A percentile compares a stretch with the other conserved stretches of the same genome.
These are phyloP conservation scores for Dasyprocta punctata DNA, from an alignment of 2,113 vertebrate species.

Conservation along the genomic window DNA sequence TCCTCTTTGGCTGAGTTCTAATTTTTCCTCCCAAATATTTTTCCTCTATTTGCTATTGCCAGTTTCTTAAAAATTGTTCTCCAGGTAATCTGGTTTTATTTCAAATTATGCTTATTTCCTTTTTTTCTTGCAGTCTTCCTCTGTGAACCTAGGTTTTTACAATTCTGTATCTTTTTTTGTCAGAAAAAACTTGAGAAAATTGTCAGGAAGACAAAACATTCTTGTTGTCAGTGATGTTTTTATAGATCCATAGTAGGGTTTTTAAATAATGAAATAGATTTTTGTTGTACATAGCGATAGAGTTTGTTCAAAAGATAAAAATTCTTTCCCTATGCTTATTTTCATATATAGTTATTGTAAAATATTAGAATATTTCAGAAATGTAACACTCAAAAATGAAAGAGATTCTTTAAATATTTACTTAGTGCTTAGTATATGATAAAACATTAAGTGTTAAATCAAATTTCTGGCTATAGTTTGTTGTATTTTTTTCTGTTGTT, in stretches of 20 bases:
- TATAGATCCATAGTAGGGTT: slow-evolving; percentile 1
- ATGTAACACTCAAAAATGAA: slow-evolving; percentile 11
- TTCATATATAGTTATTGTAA: background rate
- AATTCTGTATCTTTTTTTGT: background rate
- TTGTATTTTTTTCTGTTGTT: background rate
- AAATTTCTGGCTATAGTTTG: background rate
- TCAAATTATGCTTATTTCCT: background rate
- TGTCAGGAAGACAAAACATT: background rate
- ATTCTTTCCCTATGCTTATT: background rate
- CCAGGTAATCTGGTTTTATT: background rate
- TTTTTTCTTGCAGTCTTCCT: background rate
- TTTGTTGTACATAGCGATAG: background rate
- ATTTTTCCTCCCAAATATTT: background rate
- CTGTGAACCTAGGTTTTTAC: background rate
- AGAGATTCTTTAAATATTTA: slow-evolving; percentile 13
- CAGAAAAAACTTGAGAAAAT: background rate
- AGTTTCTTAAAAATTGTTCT: slow-evolving; percentile 19
- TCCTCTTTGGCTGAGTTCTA: background rate
- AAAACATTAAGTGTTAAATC: background rate
- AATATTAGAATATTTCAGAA: background rate
- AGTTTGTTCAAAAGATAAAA: slow-evolving; percentile 26
- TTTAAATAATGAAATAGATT: slow-evolving; percentile 3
- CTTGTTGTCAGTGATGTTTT: slow-evolving; percentile 29
- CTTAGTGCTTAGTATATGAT: background rate
- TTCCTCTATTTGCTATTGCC: background rate